Evolutionary conservation across 35 echinoderm and acorn worm genomes (phyloP).

Genomic region (Apostichopus japonicus): DNA sequence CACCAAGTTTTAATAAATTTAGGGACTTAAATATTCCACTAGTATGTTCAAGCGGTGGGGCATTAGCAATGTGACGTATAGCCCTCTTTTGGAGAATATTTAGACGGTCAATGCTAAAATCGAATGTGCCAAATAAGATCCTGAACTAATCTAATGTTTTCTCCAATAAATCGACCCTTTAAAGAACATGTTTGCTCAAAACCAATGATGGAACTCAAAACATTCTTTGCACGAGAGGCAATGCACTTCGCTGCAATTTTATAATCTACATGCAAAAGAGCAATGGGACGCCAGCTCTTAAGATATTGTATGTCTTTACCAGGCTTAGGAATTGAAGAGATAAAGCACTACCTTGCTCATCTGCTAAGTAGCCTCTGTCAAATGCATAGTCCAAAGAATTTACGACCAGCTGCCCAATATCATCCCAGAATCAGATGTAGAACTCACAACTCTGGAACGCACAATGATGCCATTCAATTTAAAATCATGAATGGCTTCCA

Average conservation of each 20-base stretch:
- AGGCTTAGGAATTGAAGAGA: slow-evolving; percentile 37
- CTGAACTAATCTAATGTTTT: not conserved
- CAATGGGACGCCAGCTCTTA: slow-evolving; percentile 55
- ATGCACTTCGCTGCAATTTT: slow-evolving; percentile 47
- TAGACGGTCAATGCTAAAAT: too few species aligned
- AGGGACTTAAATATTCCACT: too few species aligned
- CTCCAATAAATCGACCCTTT: slow-evolving; percentile 22
- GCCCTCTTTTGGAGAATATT: too few species aligned
- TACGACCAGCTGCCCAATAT: too few species aligned
- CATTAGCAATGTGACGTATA: too few species aligned
- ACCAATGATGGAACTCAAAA: not conserved
- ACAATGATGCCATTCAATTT: too few species aligned
- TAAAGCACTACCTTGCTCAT: slow-evolving; percentile 46
- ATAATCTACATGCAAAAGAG: too few species aligned
- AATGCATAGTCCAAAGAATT: too few species aligned
- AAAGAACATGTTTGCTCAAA: slow-evolving; percentile 14
- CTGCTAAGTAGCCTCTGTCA: slow-evolving; percentile 6
- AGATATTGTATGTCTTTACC: slow-evolving; percentile 20
- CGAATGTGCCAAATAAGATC: not conserved
- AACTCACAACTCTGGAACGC: too few species aligned
- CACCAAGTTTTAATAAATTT: too few species aligned
- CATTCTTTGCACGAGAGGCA: slow-evolving; percentile 26
- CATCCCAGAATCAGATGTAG: too few species aligned
- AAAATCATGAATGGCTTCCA: not conserved
- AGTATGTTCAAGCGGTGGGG: too few species aligned